Conservation (phyloP, 2,113 vertebrate genomes). For the Rhea pennata region DNA sequence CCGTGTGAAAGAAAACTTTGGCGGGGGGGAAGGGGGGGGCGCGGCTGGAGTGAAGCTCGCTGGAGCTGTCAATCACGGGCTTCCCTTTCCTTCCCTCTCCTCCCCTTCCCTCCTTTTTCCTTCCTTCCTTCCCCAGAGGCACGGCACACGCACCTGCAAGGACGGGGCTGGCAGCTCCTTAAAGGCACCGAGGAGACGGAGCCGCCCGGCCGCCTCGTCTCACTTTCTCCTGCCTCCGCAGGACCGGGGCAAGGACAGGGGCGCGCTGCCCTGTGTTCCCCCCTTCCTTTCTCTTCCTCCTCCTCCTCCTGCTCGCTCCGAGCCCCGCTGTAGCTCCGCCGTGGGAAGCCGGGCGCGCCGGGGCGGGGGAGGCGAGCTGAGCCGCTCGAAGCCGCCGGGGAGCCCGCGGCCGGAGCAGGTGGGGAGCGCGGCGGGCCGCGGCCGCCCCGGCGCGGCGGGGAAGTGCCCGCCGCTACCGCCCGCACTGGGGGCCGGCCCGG, state of each 20-base stretch:
- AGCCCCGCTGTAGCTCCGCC: not conserved
- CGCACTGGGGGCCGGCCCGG: not conserved
- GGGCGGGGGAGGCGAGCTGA: not conserved
- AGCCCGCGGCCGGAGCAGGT: not conserved
- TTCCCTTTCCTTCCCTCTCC: not conserved
- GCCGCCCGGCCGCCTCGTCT: not conserved
- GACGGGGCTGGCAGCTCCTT: not conserved
- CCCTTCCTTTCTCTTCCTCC: not conserved
- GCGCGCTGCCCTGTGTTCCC: not conserved
- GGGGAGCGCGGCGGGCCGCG: not conserved
- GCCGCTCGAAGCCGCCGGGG: not conserved
- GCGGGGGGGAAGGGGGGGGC: not conserved
- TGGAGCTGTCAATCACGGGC: slow-evolving; percentile 49
- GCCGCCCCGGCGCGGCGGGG: not conserved
- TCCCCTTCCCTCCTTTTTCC: not conserved
- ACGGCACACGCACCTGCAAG: not conserved
- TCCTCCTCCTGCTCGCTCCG: not conserved
- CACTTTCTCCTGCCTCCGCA: not conserved
- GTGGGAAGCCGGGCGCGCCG: not conserved
- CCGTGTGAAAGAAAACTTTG: slow-evolving; percentile 47
- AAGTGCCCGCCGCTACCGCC: not conserved
- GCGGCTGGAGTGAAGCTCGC: not conserved
- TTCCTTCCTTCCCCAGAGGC: not conserved
- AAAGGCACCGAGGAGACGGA: not conserved
- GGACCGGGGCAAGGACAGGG: too few species aligned